These are phyloP conservation scores for Psittacula cyanocephala DNA, from an alignment of 2,113 vertebrate species.

Conservation along the genomic window DNA sequence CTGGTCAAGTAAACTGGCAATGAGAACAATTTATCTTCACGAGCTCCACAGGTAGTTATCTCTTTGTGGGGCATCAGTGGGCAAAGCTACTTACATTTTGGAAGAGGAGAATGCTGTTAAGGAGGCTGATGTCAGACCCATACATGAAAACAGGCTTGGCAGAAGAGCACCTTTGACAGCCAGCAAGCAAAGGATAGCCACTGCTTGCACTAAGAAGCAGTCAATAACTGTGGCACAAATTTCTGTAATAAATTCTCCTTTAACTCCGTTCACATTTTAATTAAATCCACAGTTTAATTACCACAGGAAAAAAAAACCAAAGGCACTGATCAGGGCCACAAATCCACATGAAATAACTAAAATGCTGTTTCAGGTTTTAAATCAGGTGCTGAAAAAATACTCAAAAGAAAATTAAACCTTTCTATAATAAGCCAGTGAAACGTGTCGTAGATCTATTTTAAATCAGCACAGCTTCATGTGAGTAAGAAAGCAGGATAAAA, in stretches of 20 bases:
- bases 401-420: background rate
- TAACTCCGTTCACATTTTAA: background rate
- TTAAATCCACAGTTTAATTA: slow-evolving; percentile 34
- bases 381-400: background rate
- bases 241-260: background rate
- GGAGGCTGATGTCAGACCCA: background rate
- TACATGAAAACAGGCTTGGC: background rate
- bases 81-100: background rate
- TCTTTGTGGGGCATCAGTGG: background rate
- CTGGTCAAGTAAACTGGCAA: background rate
- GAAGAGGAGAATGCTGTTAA: background rate
- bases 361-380: background rate
- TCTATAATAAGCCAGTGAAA: background rate
- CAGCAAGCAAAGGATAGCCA: background rate
- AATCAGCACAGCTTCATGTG: background rate
- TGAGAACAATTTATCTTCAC: background rate
- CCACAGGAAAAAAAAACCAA: background rate
- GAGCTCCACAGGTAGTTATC: background rate
- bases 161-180: background rate
- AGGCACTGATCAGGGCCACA: background rate
- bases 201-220: background rate
- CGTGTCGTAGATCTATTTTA: background rate
- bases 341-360: background rate
- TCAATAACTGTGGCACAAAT: background rate
- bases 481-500: background rate